Percentiles rank a stretch among this genome's conserved stretches.
Conservation (phyloP, 2,113 vertebrate genomes). For the Peromyscus maniculatus region DNA sequence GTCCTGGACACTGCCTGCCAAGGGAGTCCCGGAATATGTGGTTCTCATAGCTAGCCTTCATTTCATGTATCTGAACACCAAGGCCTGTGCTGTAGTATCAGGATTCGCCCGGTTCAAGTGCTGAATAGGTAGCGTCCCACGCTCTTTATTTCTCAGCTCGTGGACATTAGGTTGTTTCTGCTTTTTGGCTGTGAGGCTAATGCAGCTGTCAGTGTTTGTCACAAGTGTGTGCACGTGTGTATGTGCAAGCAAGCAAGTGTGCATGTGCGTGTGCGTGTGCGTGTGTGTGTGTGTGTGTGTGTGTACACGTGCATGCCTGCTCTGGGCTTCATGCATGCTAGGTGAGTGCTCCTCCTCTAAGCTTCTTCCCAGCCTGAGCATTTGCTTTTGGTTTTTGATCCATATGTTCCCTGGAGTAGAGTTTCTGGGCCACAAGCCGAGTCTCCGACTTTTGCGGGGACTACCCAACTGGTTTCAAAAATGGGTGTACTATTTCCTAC, state of each 20-base stretch:
- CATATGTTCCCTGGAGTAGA: not conserved
- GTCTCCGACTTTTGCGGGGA: not conserved
- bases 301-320: no score
- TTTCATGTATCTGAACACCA: not conserved
- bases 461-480: not conserved
- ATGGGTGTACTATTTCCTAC: not conserved
- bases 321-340: not conserved
- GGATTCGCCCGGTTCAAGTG: not conserved
- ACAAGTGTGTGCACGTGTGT: no score
- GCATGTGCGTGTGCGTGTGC: no score
- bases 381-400: not conserved
- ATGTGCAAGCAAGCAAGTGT: no score
- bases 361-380: not conserved
- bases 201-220: not conserved
- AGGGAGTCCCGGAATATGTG: accelerated
- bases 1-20: no score
- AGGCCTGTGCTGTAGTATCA: accelerated
- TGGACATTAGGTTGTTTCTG: not conserved
- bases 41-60: no score
- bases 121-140: not conserved
- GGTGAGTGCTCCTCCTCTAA: no score
- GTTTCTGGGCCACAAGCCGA: not conserved
- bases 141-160: not conserved
- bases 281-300: accelerated
- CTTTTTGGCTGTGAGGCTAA: not conserved